phyloP scores from a whole-genome alignment of 2,113 vertebrate species.

The Condylura cristata region DNA sequence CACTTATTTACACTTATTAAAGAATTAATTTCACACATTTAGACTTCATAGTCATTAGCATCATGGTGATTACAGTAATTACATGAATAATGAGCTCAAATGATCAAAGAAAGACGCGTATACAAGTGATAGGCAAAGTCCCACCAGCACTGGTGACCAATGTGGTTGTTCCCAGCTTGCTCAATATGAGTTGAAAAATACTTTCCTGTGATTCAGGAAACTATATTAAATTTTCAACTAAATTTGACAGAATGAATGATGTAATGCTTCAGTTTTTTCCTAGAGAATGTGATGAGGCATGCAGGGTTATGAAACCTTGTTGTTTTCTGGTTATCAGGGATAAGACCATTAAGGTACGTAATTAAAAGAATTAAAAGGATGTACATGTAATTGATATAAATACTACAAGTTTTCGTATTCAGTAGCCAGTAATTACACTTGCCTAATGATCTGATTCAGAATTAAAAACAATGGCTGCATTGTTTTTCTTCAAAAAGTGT shows the following conservation, averaged over 20 bases:
- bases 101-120: conserved; percentile 44
- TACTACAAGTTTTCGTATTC: conserved; percentile 61
- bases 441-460: conserved; percentile 68
- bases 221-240: conserved; percentile 20
- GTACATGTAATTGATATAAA: conserved; percentile 58
- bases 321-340: conserved; percentile 63
- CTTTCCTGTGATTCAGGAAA: conserved; percentile 31
- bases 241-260: conserved; percentile 66
- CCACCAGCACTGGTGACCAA: conserved; percentile 60
- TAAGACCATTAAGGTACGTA: conserved; percentile 66
- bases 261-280: conserved; percentile 59
- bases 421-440: conserved; percentile 67
- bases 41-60: conserved; percentile 80
- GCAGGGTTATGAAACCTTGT: conserved; percentile 55
- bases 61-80: conserved; percentile 81
- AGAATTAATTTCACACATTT: conserved; percentile 84
- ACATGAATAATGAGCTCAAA: conserved; percentile 76
- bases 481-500: neutral
- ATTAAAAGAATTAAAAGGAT: conserved; percentile 67
- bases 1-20: conserved; percentile 78
- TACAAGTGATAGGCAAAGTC: conserved; percentile 66
- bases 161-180: conserved; percentile 58
- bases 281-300: conserved; percentile 63
- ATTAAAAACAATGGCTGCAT: conserved; percentile 6
- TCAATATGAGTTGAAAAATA: conserved; percentile 59